Evolutionary conservation across 2,888 invertebrate species (phyloP), one percentile per base, ranked within the genome.

Genomic region (Eupithecia inturbata): DNA sequence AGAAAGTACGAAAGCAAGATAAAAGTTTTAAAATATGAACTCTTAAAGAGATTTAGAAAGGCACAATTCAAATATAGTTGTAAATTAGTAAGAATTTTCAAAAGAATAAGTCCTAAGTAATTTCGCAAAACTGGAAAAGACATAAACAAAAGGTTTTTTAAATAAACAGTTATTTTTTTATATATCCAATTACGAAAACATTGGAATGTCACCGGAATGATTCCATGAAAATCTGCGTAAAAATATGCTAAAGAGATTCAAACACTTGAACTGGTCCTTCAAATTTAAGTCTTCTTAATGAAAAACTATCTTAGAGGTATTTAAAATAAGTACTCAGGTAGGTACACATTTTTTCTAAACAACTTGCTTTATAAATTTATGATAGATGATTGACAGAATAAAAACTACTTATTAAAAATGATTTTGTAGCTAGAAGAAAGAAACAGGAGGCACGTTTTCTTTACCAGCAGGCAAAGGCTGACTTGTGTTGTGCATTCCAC

Each of bases 171-270:
- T 39, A 12, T 12, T 9, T 36, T 49, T n/a, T 19, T 7, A n/a
- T 49, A n/a, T 22, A 22, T 10, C n/a, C 10, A 22, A 53, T 49
- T 10, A 22, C 3, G 1, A 41, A 49, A 9, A 68, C 78, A 78
- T 70, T 85, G 92, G 90, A 92, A 92, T 90, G 87, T 82, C 81
- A 82, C 70, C 78, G 89, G 88, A 91, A 90, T 91, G 87, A 85
- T 78, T 78, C 77, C 78, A 76, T 64, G 22, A 68, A 82, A 85
- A 80, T 80, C 81, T 81, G 82, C 76, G 73, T 76, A 78, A 74
- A 72, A 64, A 77, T 53, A 81, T 75, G 72, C 70, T 78, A 77
- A 74, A 70, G 79, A 80, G 78, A 78, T 80, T 80, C 79, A 70
- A 76, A 67, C 19, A 69, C 68, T 68, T 63, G 10, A 73, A 75